Evolutionary conservation across 2,113 vertebrate genomes (phyloP), one percentile per base, ranked within the genome.

Genomic region (Leucopternis melanops): DNA sequence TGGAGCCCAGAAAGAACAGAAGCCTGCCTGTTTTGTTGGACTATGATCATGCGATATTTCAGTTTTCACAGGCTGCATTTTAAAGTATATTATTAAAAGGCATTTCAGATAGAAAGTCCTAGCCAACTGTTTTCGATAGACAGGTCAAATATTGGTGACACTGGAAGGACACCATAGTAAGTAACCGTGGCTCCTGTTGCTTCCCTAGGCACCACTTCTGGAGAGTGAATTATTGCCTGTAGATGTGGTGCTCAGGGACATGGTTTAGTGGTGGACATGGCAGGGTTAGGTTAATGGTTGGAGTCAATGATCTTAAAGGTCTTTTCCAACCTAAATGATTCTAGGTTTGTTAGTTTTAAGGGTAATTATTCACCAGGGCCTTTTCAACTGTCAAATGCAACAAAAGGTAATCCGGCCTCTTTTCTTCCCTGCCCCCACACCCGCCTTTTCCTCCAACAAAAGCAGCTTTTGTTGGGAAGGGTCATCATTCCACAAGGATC

Each of bases 291-390:
- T n/a, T n/a, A n/a, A n/a, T n/a, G n/a, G n/a, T n/a, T n/a, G n/a
- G n/a, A n/a, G n/a, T n/a, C n/a, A n/a, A n/a, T n/a, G n/a, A n/a
- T n/a, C n/a, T n/a, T n/a, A n/a, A n/a, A n/a, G n/a, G n/a, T n/a
- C n/a, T n/a, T n/a, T n/a, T n/a, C n/a, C n/a, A n/a, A n/a, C n/a
- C n/a, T n/a, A n/a, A n/a, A n/a, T n/a, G n/a, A n/a, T n/a, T n/a
- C n/a, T n/a, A n/a, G n/a, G 87, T 98, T 97, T 98, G 93, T 97
- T 97, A 97, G 97, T 98, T 98, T 97, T 95, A 94, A 91, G 95
- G 97, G 98, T 98, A 98, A 98, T 99, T 99, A 99, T 99, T 99
- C 98, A 99, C 97, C 71, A 45, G 86, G 96, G 98, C 97, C 98
- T 98, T 98, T 99, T 98, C 98, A 98, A 97, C 98, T 98, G 98